A percentile compares a stretch with the other conserved stretches of the same genome.
Conservation (phyloP, 2,797 vertebrate species). For the Pseudochromis fuscus region DNA sequence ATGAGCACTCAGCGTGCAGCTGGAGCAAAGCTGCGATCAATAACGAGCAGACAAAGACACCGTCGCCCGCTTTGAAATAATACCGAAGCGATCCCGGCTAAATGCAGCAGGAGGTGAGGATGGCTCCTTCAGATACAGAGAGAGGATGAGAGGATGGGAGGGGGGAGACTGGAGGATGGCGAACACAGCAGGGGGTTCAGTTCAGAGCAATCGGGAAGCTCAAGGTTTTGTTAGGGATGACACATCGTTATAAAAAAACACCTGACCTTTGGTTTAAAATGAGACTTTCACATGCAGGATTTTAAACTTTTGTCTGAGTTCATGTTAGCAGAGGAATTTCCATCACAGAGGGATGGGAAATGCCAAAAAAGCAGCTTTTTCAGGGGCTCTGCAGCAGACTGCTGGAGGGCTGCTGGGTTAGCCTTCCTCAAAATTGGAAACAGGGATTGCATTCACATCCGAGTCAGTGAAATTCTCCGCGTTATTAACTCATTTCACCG, state of each 20-base stretch:
- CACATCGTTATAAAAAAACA: not conserved
- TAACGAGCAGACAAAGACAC: constrained; percentile 59
- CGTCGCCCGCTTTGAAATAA: constrained; percentile 32
- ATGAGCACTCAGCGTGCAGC: constrained; percentile 36
- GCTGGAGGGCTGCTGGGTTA: constrained; percentile 28
- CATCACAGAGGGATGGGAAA: constrained; percentile 17
- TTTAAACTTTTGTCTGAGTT: constrained; percentile 23
- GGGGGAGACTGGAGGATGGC: not conserved
- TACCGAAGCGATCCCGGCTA: constrained; percentile 6
- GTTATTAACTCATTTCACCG: constrained; percentile 53
- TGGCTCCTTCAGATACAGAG: constrained; percentile 20
- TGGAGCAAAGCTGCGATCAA: constrained; percentile 50
- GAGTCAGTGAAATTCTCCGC: constrained; percentile 21
- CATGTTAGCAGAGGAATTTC: constrained; percentile 15
- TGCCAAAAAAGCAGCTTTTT: constrained; percentile 15
- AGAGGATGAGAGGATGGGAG: not conserved
- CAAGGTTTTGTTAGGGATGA: no score
- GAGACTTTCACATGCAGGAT: no score
- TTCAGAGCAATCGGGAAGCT: constrained; percentile 9
- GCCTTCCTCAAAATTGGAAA: constrained; percentile 36
- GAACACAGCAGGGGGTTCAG: constrained; percentile 21
- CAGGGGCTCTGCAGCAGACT: constrained; percentile 26
- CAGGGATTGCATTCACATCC: constrained; percentile 22
- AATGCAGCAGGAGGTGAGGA: constrained; percentile 45
- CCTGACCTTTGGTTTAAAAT: no score